phyloP scores from a whole-genome alignment of 2,888 invertebrate genomes.

The Polydesmus complanatus region DNA sequence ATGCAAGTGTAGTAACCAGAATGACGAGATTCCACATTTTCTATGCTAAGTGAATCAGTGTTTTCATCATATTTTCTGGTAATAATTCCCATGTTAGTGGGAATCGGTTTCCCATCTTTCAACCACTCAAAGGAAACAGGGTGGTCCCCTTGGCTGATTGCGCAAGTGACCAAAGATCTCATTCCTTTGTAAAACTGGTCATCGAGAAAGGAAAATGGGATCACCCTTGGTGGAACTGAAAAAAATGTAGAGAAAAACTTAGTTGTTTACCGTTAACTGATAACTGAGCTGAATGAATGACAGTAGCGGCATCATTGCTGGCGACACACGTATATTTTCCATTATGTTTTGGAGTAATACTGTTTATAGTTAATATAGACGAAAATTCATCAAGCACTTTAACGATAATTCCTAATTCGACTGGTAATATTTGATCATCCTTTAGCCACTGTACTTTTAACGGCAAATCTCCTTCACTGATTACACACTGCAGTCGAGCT shows the following conservation, averaged over 20 bases:
- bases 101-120: constrained; percentile 28
- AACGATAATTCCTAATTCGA: constrained; percentile 6
- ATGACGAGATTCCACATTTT: constrained; percentile 11
- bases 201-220: constrained; percentile 15
- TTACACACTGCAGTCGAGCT: constrained; percentile 68
- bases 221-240: constrained; percentile 14
- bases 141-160: constrained; percentile 25
- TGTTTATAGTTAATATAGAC: constrained; percentile 13
- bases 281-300: constrained; percentile 7
- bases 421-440: constrained; percentile 49
- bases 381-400: constrained; percentile 15
- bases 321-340: constrained; percentile 14
- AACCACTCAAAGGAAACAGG: constrained; percentile 30
- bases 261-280: constrained; percentile 14
- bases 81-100: constrained; percentile 21
- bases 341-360: constrained; percentile 9
- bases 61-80: constrained; percentile 20
- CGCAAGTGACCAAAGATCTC: constrained; percentile 14
- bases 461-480: constrained; percentile 65
- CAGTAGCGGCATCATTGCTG: constrained; percentile 9
- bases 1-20: constrained; percentile 15
- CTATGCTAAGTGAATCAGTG: constrained; percentile 13
- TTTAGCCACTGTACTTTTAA: constrained; percentile 66
- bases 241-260: constrained; percentile 7
- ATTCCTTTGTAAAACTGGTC: constrained; percentile 17